These are phyloP conservation scores for Halcyon badia DNA, from an alignment of 2,797 vertebrate genomes.

Conservation along the genomic window DNA sequence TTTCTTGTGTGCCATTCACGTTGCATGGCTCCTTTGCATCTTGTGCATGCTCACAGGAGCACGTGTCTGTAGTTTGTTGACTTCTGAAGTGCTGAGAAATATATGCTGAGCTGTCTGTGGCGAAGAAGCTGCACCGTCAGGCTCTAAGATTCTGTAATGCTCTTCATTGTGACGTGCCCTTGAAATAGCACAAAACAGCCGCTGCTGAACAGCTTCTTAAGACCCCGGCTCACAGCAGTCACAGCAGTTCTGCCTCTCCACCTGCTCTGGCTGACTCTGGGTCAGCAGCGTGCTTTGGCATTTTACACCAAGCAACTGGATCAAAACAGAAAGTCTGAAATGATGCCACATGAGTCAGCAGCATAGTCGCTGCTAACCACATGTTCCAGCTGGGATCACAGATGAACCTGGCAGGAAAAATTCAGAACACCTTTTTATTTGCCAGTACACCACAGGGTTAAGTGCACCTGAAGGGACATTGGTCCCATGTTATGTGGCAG, in stretches of 20 bases:
- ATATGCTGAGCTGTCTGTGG: neutral
- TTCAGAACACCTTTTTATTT: neutral
- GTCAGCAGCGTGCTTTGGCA: neutral
- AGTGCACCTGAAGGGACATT: neutral
- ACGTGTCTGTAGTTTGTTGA: neutral
- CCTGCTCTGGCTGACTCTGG: neutral
- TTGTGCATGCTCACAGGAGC: neutral
- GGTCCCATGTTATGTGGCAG: neutral
- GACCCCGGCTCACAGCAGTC: neutral
- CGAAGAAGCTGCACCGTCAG: neutral
- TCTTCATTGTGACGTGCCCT: neutral
- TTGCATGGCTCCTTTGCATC: neutral
- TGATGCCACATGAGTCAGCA: fast-evolving
- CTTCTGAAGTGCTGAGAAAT: slow-evolving; percentile 6
- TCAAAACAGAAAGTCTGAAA: neutral
- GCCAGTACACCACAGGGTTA: neutral
- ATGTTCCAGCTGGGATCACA: neutral
- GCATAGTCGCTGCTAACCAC: neutral
- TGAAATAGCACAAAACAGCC: slow-evolving; percentile 13
- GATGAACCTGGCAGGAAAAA: neutral
- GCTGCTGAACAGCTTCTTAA: neutral
- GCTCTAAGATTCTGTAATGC: neutral
- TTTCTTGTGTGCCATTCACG: neutral
- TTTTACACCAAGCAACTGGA: neutral
- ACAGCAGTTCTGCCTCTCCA: neutral